Conservation (phyloP, 2,113 vertebrate species). For the Chitala chitala region DNA sequence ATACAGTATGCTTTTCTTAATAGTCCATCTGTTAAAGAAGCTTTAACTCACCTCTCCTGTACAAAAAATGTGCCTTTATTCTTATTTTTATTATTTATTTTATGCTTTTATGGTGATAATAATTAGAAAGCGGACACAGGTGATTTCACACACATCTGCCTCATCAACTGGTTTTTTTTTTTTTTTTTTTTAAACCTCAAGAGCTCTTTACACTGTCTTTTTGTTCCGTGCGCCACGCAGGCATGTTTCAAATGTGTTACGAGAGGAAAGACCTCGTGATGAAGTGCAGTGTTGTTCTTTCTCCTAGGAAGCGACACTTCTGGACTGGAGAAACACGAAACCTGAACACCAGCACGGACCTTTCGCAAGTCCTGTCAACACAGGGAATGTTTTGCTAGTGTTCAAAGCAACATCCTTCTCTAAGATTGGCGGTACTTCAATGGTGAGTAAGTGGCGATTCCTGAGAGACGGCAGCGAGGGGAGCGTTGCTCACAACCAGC, state of each 20-base stretch:
- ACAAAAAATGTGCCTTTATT: slow-evolving; percentile 22
- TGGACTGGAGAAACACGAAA: neutral
- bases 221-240: neutral
- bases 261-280: too few species aligned
- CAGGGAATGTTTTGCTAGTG: neutral
- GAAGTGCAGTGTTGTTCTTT: too few species aligned
- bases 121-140: neutral
- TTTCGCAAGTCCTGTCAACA: neutral
- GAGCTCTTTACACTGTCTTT: neutral
- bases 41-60: slow-evolving; percentile 28
- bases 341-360: neutral
- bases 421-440: neutral
- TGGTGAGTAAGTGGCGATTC: neutral
- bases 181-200: neutral
- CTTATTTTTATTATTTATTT: neutral
- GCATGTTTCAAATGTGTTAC: neutral
- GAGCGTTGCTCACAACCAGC: neutral
- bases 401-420: neutral
- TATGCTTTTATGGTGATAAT: neutral
- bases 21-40: slow-evolving; percentile 22
- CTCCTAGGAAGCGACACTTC: neutral
- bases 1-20: slow-evolving; percentile 8
- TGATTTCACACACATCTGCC: too few species aligned
- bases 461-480: neutral
- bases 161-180: neutral